These are phyloP conservation scores for Harpegnathos saltator DNA, from an alignment of 1,140 invertebrate species.

Conservation along the genomic window DNA sequence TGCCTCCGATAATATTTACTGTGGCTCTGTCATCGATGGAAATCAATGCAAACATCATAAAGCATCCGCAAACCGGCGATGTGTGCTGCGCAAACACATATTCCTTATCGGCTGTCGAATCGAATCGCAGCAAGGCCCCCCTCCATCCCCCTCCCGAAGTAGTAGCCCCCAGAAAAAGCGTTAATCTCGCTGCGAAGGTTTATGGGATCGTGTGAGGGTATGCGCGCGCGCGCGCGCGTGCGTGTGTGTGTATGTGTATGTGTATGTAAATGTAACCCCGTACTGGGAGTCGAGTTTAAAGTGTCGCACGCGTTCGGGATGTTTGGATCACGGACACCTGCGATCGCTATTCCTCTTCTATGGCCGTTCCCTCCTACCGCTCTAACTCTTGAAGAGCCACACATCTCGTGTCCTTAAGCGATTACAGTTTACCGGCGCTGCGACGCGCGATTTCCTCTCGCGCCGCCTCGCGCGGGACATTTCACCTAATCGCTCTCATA, in stretches of 20 bases:
- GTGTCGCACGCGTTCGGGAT: conserved; percentile 15
- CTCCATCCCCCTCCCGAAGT: background rate
- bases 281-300: conserved; percentile 39
- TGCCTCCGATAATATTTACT: conserved; percentile 76
- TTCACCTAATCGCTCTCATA: conserved; percentile 1
- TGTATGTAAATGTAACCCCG: background rate
- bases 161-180: conserved; percentile 23
- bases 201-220: background rate
- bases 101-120: conserved; percentile 49
- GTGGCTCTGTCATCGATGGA: conserved; percentile 67
- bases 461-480: background rate
- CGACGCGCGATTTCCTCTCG: background rate
- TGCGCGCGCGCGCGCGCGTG: too few relatives aligned
- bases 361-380: background rate
- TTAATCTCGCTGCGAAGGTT: conserved; percentile 49
- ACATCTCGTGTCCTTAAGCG: too few relatives aligned
- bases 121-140: conserved; percentile 13
- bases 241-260: background rate
- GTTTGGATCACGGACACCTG: conserved; percentile 22
- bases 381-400: too few relatives aligned
- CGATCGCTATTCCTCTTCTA: background rate
- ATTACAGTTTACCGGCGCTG: too few relatives aligned
- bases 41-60: conserved; percentile 76
- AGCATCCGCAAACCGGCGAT: conserved; percentile 48
- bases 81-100: conserved; percentile 64